These are phyloP conservation scores for Athalia cordata DNA, from an alignment of 2,888 invertebrate genomes.

Conservation along the genomic window DNA sequence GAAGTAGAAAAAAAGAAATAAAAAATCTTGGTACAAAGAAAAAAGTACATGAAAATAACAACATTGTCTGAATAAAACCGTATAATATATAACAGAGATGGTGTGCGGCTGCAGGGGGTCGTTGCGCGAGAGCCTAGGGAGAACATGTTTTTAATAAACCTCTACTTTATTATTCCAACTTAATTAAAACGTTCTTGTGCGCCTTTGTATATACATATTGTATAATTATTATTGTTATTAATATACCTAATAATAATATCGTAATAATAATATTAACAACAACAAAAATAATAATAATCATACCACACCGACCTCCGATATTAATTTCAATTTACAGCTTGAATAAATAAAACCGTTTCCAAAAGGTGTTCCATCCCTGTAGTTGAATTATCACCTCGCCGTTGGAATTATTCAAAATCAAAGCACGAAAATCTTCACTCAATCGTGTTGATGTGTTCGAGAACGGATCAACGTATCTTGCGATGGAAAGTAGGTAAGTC, in stretches of 20 bases:
- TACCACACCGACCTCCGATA: neutral
- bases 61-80: neutral
- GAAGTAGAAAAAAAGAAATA: no score
- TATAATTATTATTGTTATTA: neutral
- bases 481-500: no score
- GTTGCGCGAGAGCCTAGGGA: conserved; percentile 6
- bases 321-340: conserved; percentile 21
- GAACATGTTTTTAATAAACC: conserved; percentile 40
- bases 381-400: no score
- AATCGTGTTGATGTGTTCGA: no score
- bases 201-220: neutral
- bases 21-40: no score
- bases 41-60: conserved; percentile 28
- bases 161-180: conserved; percentile 36
- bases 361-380: no score
- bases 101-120: neutral
- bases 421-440: no score
- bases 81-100: neutral
- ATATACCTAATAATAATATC: neutral
- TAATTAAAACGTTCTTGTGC: conserved; percentile 31
- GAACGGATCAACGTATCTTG: no score
- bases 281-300: no score
- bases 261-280: no score
- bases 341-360: conserved; percentile 15
- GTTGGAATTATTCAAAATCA: no score